Evolutionary conservation across 2,797 vertebrate species (phyloP).

Genomic region (Ctenopoma kingsleyae): DNA sequence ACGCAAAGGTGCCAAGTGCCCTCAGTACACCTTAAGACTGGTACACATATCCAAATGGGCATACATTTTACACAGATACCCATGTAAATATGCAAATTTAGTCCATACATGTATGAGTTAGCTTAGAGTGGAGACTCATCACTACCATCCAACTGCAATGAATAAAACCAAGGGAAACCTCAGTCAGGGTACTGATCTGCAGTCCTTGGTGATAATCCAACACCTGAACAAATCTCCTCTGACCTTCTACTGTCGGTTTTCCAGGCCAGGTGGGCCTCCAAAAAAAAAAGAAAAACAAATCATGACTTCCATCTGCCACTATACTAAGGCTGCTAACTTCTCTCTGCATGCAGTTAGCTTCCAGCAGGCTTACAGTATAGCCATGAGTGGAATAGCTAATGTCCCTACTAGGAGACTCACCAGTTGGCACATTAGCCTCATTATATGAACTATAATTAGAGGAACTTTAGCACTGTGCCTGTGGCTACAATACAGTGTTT

Average conservation of each 20-base stretch:
- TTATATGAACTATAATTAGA: slow-evolving; percentile 47
- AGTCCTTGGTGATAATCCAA: slow-evolving; percentile 16
- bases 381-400: slow-evolving; percentile 68
- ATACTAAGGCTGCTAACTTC: slow-evolving; percentile 38
- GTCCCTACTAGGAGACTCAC: slow-evolving; percentile 36
- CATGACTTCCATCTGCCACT: slow-evolving; percentile 71
- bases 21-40: slow-evolving; percentile 6
- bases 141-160: background rate
- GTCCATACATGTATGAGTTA: background rate
- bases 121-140: slow-evolving; percentile 1
- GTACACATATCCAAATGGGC: background rate
- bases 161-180: slow-evolving; percentile 8
- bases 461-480: background rate
- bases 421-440: slow-evolving; percentile 50
- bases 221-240: slow-evolving; percentile 46
- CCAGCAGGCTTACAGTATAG: slow-evolving; percentile 50
- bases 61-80: background rate
- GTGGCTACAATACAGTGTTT: slow-evolving; percentile 4
- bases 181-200: slow-evolving; percentile 1
- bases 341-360: slow-evolving; percentile 64
- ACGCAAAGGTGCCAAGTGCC: slow-evolving; percentile 28
- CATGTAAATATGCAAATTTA: background rate
- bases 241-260: slow-evolving; percentile 54
- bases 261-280: slow-evolving; percentile 56
- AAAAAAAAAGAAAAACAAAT: slow-evolving; percentile 73